These are phyloP conservation scores for Neoniphon sammara DNA, from an alignment of 2,797 vertebrate genomes.

Conservation along the genomic window DNA sequence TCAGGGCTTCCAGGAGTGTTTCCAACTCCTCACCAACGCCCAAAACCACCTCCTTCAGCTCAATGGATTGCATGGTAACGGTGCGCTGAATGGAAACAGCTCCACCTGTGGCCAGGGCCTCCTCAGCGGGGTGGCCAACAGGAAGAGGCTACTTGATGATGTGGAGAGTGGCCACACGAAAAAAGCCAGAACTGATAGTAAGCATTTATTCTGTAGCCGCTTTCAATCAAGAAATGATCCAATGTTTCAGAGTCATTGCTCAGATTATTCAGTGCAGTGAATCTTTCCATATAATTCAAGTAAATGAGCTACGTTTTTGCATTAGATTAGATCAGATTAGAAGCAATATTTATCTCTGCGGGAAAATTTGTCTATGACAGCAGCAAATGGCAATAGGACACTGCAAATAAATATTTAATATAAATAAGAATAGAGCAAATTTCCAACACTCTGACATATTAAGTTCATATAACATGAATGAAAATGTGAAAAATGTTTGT, in stretches of 20 bases:
- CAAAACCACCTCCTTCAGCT: conserved; percentile 85
- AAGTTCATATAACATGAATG: too few species aligned
- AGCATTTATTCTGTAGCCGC: conserved; percentile 15
- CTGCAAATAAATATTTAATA: too few species aligned
- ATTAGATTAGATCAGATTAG: too few species aligned
- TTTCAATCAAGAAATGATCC: background rate
- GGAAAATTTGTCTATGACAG: too few species aligned
- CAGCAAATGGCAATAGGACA: too few species aligned
- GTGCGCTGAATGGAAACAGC: conserved; percentile 78
- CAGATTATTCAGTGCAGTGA: too few species aligned
- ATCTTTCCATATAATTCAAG: background rate
- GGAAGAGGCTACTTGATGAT: conserved; percentile 89
- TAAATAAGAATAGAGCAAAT: too few species aligned
- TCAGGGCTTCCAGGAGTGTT: conserved; percentile 93
- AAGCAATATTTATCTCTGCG: too few species aligned
- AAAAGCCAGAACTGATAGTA: conserved; percentile 86
- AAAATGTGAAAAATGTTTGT: too few species aligned
- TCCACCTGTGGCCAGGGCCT: conserved; percentile 65
- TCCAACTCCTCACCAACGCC: conserved; percentile 89
- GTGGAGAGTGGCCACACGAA: conserved; percentile 83
- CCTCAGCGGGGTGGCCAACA: conserved; percentile 80
- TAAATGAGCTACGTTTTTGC: too few species aligned
- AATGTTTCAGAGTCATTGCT: background rate
- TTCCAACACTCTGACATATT: too few species aligned
- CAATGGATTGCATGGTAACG: conserved; percentile 81